These are phyloP conservation scores for Trichogramma pretiosum DNA, from an alignment of 1,140 invertebrate genomes.

Conservation along the genomic window DNA sequence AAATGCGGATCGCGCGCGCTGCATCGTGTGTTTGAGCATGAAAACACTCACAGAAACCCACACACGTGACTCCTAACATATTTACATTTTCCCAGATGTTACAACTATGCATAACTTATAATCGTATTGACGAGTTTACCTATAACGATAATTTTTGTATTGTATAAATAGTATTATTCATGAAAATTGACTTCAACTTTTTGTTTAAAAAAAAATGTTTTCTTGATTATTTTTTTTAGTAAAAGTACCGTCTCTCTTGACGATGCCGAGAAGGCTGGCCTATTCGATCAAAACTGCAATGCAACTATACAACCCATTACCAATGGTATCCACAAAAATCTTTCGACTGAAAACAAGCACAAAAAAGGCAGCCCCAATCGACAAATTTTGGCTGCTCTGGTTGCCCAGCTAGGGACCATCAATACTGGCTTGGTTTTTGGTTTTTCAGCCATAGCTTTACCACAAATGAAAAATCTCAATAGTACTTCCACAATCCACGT, in stretches of 20 bases:
- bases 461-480: conserved; percentile 51
- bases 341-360: conserved; percentile 30
- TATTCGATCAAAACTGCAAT: conserved; percentile 17
- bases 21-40: too few relatives aligned
- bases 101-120: too few relatives aligned
- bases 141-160: too few relatives aligned
- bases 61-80: too few relatives aligned
- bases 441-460: conserved; percentile 62
- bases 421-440: conserved; percentile 66
- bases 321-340: conserved; percentile 25
- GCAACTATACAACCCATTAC: conserved; percentile 6
- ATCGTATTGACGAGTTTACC: too few relatives aligned
- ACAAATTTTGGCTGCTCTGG: conserved; percentile 54
- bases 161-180: too few relatives aligned
- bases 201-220: too few relatives aligned
- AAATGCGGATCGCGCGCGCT: too few relatives aligned
- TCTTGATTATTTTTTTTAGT: conserved; percentile 20
- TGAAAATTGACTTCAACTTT: too few relatives aligned
- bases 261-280: conserved; percentile 25
- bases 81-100: too few relatives aligned
- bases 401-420: conserved; percentile 60
- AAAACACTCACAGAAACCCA: too few relatives aligned
- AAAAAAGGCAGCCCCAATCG: conserved; percentile 45
- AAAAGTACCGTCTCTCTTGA: conserved; percentile 21
- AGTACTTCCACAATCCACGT: conserved; percentile 52